Conservation (phyloP, 2,888 invertebrate genomes). For the Erannis defoliaria region DNA sequence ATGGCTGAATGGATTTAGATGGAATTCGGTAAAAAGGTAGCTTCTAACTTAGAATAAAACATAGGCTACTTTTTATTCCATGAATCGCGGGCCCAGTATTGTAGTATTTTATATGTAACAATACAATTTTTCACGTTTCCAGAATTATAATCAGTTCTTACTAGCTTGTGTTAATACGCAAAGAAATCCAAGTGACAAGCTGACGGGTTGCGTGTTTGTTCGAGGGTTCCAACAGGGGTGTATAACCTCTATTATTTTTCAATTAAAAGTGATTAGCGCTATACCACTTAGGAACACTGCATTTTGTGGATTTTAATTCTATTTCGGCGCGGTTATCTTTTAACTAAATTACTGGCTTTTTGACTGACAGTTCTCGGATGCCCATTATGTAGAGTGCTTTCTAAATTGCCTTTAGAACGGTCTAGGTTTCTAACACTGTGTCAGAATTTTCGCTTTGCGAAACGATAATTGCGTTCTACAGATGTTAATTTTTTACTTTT, state of each 20-base stretch:
- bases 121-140: too few species aligned
- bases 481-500: too few species aligned
- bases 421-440: slow-evolving; percentile 44
- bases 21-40: too few species aligned
- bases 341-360: slow-evolving; percentile 52
- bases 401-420: slow-evolving; percentile 43
- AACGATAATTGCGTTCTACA: slow-evolving; percentile 22
- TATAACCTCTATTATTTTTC: slow-evolving; percentile 70
- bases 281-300: slow-evolving; percentile 51
- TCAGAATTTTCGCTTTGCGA: slow-evolving; percentile 23
- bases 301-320: slow-evolving; percentile 57
- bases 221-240: slow-evolving; percentile 61
- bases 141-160: neutral
- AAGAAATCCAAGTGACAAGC: slow-evolving; percentile 55
- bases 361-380: slow-evolving; percentile 47
- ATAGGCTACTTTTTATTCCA: too few species aligned
- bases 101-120: too few species aligned
- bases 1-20: too few species aligned
- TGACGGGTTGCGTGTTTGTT: slow-evolving; percentile 65
- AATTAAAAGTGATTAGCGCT: slow-evolving; percentile 65
- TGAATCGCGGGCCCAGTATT: too few species aligned
- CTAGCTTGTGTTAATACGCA: slow-evolving; percentile 10
- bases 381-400: slow-evolving; percentile 55
- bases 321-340: slow-evolving; percentile 54
- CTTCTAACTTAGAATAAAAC: too few species aligned